Conservation (phyloP, 2,797 vertebrate genomes). For the Oophaga sylvatica region DNA sequence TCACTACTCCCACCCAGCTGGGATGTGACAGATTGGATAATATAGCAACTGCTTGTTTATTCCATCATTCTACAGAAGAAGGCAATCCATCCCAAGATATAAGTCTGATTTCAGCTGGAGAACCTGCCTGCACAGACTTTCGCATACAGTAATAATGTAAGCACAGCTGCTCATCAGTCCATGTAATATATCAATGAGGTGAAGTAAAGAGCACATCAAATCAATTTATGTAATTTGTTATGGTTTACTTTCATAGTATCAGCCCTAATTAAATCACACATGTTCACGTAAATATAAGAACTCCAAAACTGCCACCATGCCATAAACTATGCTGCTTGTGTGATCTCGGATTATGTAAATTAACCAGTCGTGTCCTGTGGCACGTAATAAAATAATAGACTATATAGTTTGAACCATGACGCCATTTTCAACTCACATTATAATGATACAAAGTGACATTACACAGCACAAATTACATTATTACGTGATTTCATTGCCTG, state of each 20-base stretch:
- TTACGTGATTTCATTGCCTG: slow-evolving; percentile 12
- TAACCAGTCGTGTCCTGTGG: background rate
- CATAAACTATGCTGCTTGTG: slow-evolving; percentile 16
- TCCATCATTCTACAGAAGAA: slow-evolving; percentile 34
- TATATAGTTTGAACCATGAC: background rate
- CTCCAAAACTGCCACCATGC: background rate
- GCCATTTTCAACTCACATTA: background rate
- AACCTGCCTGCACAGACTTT: slow-evolving; percentile 33
- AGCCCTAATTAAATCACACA: slow-evolving; percentile 44
- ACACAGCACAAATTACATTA: background rate
- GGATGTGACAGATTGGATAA: slow-evolving; percentile 51
- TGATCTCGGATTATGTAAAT: slow-evolving; percentile 25
- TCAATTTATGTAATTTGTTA: slow-evolving; percentile 25
- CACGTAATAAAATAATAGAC: background rate
- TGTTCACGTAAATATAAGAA: slow-evolving; percentile 10
- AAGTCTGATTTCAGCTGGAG: slow-evolving; percentile 23
- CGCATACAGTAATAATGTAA: slow-evolving; percentile 48
- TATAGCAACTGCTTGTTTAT: slow-evolving; percentile 33
- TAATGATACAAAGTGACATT: background rate
- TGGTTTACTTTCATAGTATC: slow-evolving; percentile 24
- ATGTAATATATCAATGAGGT: slow-evolving; percentile 48
- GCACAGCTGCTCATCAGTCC: slow-evolving; percentile 49
- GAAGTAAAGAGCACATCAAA: slow-evolving; percentile 40
- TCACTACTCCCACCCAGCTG: slow-evolving; percentile 51
- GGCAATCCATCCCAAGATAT: slow-evolving; percentile 46